These are phyloP conservation scores for Eulemur rubriventer DNA, from an alignment of 2,797 vertebrate genomes.

Conservation along the genomic window DNA sequence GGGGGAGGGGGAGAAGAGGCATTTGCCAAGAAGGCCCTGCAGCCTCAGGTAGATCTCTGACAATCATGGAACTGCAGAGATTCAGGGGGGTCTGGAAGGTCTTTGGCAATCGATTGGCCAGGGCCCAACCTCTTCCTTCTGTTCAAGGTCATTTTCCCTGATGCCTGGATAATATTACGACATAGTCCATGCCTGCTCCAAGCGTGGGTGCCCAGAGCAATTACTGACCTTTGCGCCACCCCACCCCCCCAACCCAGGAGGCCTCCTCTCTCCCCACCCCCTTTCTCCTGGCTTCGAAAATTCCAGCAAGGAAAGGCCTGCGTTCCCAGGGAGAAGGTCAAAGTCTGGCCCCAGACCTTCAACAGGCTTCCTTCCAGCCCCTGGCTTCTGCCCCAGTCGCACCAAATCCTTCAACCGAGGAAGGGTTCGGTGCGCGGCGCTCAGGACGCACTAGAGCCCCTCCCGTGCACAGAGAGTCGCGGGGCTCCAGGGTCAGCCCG, in stretches of 20 bases:
- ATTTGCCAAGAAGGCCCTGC: neutral
- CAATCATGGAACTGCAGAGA: neutral
- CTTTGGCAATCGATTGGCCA: neutral
- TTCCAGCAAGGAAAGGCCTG: neutral
- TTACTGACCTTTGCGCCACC: neutral
- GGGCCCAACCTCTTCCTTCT: neutral
- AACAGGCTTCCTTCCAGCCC: neutral
- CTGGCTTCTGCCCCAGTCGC: neutral
- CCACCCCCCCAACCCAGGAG: neutral
- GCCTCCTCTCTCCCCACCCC: neutral
- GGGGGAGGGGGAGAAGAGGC: neutral
- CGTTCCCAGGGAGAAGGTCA: neutral
- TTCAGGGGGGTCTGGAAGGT: neutral
- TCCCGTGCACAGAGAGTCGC: rapidly evolving
- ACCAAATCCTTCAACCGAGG: neutral
- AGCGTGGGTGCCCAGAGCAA: neutral
- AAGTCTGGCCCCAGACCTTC: conserved; percentile 16
- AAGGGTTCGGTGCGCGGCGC: neutral
- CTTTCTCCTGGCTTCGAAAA: neutral
- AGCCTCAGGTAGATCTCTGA: neutral
- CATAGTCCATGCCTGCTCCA: neutral
- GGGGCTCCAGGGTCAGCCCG: neutral
- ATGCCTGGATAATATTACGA: neutral
- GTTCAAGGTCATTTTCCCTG: neutral
- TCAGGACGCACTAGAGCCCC: neutral